Conservation (phyloP, 2,888 invertebrate species). For the Pherbina coryleti region DNA sequence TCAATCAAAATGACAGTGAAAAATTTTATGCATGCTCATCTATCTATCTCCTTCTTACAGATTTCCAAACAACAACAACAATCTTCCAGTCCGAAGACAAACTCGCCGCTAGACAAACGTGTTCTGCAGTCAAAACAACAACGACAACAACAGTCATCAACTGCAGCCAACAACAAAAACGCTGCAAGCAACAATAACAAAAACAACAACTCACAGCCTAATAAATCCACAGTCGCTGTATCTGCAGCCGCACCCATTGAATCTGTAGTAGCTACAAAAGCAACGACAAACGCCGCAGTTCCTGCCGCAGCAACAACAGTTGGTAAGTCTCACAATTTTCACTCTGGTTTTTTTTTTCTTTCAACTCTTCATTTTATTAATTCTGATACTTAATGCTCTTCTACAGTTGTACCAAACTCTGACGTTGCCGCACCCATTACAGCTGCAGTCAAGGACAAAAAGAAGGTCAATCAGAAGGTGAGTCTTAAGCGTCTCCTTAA, state of each 20-base stretch:
- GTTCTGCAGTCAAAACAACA: conserved; percentile 77
- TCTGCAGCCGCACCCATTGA: conserved; percentile 37
- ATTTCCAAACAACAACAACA: conserved; percentile 68
- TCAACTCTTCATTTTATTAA: neutral
- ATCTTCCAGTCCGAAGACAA: conserved; percentile 66
- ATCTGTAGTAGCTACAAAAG: conserved; percentile 30
- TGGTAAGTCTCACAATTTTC: conserved; percentile 54
- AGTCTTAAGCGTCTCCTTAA: conserved; percentile 44
- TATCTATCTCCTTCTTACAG: conserved; percentile 51
- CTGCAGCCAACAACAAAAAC: conserved; percentile 72
- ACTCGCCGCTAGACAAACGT: conserved; percentile 74
- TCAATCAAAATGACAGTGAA: neutral
- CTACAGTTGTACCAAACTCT: conserved; percentile 55
- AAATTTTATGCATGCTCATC: neutral
- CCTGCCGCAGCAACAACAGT: conserved; percentile 49
- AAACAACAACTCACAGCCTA: conserved; percentile 46
- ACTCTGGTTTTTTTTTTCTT: neutral
- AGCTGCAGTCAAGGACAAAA: conserved; percentile 71
- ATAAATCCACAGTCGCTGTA: conserved; percentile 45
- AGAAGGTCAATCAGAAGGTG: conserved; percentile 74
- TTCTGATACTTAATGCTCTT: neutral
- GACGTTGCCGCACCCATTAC: conserved; percentile 57
- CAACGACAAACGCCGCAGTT: conserved; percentile 38
- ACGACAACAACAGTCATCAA: conserved; percentile 55
- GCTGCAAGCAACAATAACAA: conserved; percentile 40